These are phyloP conservation scores for Eubasilissa regina DNA, from an alignment of 1,140 invertebrate species.

Conservation along the genomic window DNA sequence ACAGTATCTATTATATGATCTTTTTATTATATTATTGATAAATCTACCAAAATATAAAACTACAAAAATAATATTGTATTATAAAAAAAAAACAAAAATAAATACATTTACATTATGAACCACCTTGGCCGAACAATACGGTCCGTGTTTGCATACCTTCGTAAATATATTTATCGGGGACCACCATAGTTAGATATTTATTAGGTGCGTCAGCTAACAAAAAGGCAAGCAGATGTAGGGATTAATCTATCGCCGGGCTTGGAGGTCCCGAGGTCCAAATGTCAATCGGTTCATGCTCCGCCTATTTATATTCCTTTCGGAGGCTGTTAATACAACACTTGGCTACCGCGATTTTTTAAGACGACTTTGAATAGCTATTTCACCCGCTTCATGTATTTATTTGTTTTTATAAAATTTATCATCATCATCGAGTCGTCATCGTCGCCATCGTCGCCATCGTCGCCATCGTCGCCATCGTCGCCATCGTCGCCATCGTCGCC, in stretches of 20 bases:
- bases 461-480: too few relatives aligned
- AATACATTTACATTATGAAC: neutral
- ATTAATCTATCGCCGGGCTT: constrained; percentile 55
- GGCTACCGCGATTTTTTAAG: neutral
- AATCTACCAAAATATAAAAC: too few relatives aligned
- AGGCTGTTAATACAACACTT: neutral
- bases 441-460: too few relatives aligned
- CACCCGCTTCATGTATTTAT: neutral
- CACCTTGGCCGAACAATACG: constrained; percentile 5
- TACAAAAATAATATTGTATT: too few relatives aligned
- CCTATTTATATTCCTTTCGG: neutral
- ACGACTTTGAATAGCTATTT: neutral
- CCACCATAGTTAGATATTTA: constrained; percentile 59
- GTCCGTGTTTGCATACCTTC: constrained; percentile 41
- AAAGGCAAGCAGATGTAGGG: constrained; percentile 55
- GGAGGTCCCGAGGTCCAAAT: neutral
- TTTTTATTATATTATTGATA: too few relatives aligned
- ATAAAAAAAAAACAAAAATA: neutral
- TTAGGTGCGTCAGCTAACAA: constrained; percentile 57
- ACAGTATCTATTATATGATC: too few relatives aligned
- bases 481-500: too few relatives aligned
- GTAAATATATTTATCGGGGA: constrained; percentile 56
- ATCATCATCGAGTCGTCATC: too few relatives aligned
- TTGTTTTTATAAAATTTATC: too few relatives aligned
- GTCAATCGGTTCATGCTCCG: too few relatives aligned